Evolutionary conservation across 2,888 invertebrate genomes (phyloP), one percentile per base, ranked within the genome.

Genomic region (Halocaridina rubra): DNA sequence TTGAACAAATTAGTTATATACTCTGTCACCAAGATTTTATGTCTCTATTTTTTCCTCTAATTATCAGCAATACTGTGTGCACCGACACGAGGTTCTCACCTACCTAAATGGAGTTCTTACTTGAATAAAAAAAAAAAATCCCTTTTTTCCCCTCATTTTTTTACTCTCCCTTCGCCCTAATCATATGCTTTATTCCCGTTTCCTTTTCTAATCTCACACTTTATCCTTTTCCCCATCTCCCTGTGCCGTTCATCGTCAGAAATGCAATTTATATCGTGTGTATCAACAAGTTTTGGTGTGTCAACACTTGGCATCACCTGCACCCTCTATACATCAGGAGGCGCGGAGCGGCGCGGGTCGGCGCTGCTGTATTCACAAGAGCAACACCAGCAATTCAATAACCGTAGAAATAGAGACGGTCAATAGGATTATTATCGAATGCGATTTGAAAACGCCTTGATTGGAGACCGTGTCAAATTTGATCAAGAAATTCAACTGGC

Each of bases 341-440:
- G 59, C 80, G 80, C 80, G n/a, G n/a, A n/a, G n/a, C n/a, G n/a
- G n/a, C n/a, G n/a, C n/a, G n/a, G n/a, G n/a, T n/a, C n/a, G n/a
- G n/a, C 33, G 33, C 33, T 19, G 53, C 53, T 27, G 27, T 33
- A 33, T 59, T 33, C n/a, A n/a, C n/a, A n/a, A n/a, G 59, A 72
- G 24, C 24, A 72, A 27, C 59, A 80, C 30, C 61, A 32, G 64
- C 72, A 80, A 80, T 59, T 72, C 80, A 72, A 80, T 80, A 80
- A 80, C 81, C 81, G 81, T 76, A 81, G 81, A 76, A 76, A 81
- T 81, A 75, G 81, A 81, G 76, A 81, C 59, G 81, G 76, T 81
- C 81, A 81, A 81, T 81, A 81, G 76, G 75, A 81, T 81, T 81
- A 81, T 81, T 81, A 81, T 81, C 81, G 75, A 81, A 81, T 81